Base-by-base conservation (phyloP, 1,140 invertebrate species). In the Polypedilum pembai region DNA sequence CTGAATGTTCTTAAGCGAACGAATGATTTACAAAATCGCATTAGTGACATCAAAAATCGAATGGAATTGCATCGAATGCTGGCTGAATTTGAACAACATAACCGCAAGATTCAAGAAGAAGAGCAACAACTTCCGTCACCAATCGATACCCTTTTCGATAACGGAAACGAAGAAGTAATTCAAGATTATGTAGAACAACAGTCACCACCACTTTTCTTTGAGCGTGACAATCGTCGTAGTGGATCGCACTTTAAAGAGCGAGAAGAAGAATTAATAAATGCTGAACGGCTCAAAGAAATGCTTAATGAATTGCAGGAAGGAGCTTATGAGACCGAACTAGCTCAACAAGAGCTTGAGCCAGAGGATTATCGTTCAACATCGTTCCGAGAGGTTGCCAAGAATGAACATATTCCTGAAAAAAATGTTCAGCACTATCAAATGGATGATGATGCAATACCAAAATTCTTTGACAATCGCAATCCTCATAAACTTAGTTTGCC, bases 51-150 rank as follows among this genome's bases (percentile, higher is more conserved):
- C 2, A 74, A 73, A 73, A 75, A 75, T 75, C 73, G 75, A 0
- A 75, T 75, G n/a, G 75, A 75, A 73, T 73, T 75, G 10, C 65
- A 73, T 20, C 73, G 73, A n/a, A 75, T 75, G 75, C n/a, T 75
- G 56, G 65, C 73, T 8, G 63, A 74, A 73, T 75, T 74, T 74
- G 73, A 74, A 33, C 41, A 69, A 69, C 65, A 69, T 5, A 12
- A 10, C 8, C 17, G 65, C 8, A 69, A 69, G 17, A 69, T 20
- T 3, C 65, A 69, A 20, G 65, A 69, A 18, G 15, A 18, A 56
- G 3, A 56, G 8, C 45, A 56, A n/a, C 45, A 56, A 56, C 24
- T 33, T 12, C 17, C 17, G 7, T 33, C 24, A 33, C 24, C 24
- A 33, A 5, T 33, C 24, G 20, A 69, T 18, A 4, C 65, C 7